phyloP scores from a whole-genome alignment of 92 coral and sea anemone genomes.

The Epizoanthus rinbou region DNA sequence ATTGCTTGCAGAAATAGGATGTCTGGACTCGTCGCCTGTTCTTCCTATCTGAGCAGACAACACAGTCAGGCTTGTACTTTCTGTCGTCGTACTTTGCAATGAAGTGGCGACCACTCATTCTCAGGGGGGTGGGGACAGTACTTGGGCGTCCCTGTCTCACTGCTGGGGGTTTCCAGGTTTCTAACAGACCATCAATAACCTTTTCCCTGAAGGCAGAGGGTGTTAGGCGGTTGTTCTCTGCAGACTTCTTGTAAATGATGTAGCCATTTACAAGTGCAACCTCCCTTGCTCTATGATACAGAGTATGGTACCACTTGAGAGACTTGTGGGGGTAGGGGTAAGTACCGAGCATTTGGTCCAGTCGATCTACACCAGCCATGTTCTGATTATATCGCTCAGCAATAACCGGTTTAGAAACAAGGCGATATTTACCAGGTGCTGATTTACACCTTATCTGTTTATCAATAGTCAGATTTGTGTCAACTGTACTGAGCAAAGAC shows the following conservation, averaged over 20 bases:
- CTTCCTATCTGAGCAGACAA: background rate
- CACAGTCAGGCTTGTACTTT: background rate
- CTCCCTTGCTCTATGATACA: constrained; percentile 58
- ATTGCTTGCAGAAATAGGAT: background rate
- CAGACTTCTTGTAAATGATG: constrained; percentile 59
- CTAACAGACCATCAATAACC: constrained; percentile 55
- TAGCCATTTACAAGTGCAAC: constrained; percentile 78
- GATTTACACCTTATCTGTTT: constrained; percentile 53
- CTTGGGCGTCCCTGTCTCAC: background rate
- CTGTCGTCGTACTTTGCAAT: background rate
- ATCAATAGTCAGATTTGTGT: constrained; percentile 57
- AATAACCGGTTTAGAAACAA: constrained; percentile 58
- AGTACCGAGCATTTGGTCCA: constrained; percentile 62
- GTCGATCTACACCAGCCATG: constrained; percentile 73
- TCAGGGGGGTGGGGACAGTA: background rate
- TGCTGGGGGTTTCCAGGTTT: background rate
- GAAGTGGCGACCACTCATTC: background rate
- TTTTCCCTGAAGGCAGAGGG: constrained; percentile 49
- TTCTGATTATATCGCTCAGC: constrained; percentile 53
- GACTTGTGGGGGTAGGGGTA: constrained; percentile 65
- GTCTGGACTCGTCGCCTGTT: background rate
- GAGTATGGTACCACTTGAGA: constrained; percentile 67
- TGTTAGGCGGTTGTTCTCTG: constrained; percentile 44
- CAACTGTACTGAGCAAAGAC: constrained; percentile 50
- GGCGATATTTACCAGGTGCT: constrained; percentile 7